These are phyloP conservation scores for Rhynchotus rufescens DNA, from an alignment of 2,797 vertebrate genomes.

Conservation along the genomic window DNA sequence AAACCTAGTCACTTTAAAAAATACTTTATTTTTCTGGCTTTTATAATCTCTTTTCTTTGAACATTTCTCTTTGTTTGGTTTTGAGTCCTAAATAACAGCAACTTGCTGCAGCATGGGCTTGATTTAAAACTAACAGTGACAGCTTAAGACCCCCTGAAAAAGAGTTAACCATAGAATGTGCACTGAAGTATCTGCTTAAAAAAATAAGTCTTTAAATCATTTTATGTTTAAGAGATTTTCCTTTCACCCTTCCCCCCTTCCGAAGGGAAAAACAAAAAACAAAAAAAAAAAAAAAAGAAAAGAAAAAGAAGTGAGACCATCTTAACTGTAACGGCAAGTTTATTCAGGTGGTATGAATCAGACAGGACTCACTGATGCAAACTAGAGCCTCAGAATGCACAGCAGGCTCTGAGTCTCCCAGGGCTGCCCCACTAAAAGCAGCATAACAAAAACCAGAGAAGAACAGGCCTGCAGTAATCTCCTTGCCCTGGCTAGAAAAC, in stretches of 20 bases:
- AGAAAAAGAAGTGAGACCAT: conserved; percentile 66
- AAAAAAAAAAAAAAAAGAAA: background rate
- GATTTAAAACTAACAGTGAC: conserved; percentile 33
- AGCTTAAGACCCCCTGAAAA: background rate
- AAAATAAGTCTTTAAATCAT: conserved; percentile 48
- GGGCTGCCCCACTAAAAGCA: conserved; percentile 76
- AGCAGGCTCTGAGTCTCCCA: conserved; percentile 70
- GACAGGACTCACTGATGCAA: conserved; percentile 83
- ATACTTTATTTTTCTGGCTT: background rate
- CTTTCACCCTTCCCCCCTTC: background rate
- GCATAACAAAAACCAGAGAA: conserved; percentile 79
- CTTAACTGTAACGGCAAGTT: conserved; percentile 82
- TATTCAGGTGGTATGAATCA: conserved; percentile 91
- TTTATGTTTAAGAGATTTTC: conserved; percentile 43
- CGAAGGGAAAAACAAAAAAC: background rate
- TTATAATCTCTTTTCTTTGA: conserved; percentile 19
- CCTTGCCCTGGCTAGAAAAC: conserved; percentile 76
- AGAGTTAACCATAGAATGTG: background rate
- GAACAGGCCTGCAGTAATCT: conserved; percentile 79
- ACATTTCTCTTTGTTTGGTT: conserved; percentile 21
- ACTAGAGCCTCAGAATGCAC: conserved; percentile 76
- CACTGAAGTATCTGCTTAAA: background rate
- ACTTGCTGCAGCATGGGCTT: conserved; percentile 1
- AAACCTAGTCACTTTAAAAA: background rate
- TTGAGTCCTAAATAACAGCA: conserved; percentile 39